Percentiles rank a stretch among this genome's conserved stretches.
Conservation (phyloP, 2,888 invertebrate genomes). For the Cantharis lateralis region DNA sequence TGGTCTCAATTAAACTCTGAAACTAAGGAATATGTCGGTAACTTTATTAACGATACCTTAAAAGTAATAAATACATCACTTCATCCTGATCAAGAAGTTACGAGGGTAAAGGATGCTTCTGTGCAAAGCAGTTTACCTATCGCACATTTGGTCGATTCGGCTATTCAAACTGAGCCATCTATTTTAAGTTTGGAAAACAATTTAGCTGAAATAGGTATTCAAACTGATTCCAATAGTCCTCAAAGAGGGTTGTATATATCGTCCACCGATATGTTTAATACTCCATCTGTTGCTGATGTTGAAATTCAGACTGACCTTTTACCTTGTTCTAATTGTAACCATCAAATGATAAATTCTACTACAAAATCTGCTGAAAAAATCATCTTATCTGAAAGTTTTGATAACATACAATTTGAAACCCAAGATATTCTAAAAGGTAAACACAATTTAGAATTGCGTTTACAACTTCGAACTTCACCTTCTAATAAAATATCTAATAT, state of each 20-base stretch:
- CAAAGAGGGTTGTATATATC: slow-evolving; percentile 33
- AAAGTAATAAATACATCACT: background rate
- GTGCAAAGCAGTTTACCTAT: background rate
- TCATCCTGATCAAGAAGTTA: background rate
- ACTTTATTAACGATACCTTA: background rate
- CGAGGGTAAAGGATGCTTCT: background rate
- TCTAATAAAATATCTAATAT: background rate
- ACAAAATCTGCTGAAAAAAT: slow-evolving; percentile 2
- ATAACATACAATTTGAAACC: slow-evolving; percentile 35
- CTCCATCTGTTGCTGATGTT: slow-evolving; percentile 13
- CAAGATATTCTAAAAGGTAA: slow-evolving; percentile 26
- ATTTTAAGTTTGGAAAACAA: background rate
- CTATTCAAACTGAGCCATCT: slow-evolving; percentile 2
- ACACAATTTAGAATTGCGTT: background rate
- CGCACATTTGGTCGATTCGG: background rate
- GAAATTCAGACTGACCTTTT: slow-evolving; percentile 34
- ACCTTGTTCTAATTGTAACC: slow-evolving; percentile 24
- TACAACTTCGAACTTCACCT: background rate
- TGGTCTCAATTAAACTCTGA: background rate
- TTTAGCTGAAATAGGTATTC: slow-evolving; percentile 17
- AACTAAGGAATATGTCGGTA: background rate
- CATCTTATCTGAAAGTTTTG: slow-evolving; percentile 26
- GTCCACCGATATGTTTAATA: slow-evolving; percentile 33
- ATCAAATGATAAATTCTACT: background rate
- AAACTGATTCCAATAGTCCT: slow-evolving; percentile 29